These are phyloP conservation scores for Ellobium chinense DNA, from an alignment of 2,888 invertebrate species.

Conservation along the genomic window DNA sequence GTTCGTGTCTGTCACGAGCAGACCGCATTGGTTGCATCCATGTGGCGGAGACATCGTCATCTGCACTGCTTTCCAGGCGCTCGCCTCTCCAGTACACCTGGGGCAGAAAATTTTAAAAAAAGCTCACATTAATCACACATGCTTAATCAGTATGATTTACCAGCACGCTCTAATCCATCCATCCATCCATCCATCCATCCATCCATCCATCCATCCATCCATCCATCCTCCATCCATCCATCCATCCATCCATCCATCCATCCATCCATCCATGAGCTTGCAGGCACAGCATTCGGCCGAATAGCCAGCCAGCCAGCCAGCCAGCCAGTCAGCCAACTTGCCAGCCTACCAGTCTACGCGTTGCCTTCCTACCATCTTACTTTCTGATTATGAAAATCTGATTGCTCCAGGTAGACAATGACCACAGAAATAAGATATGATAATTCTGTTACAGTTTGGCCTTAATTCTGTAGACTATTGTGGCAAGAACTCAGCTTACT, in stretches of 20 bases:
- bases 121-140: background rate
- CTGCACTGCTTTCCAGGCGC: constrained; percentile 11
- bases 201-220: background rate
- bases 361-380: background rate
- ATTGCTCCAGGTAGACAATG: too few relatives aligned
- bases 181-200: background rate
- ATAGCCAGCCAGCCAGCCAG: background rate
- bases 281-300: too few relatives aligned
- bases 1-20: constrained; percentile 85
- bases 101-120: too few relatives aligned
- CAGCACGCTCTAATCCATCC: too few relatives aligned
- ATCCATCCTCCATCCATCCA: background rate
- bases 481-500: too few relatives aligned
- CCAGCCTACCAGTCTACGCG: background rate
- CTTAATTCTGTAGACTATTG: too few relatives aligned
- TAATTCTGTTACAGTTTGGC: too few relatives aligned
- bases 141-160: too few relatives aligned
- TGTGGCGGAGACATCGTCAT: constrained; percentile 32
- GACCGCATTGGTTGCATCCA: constrained; percentile 79
- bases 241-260: background rate
- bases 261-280: background rate
- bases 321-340: background rate
- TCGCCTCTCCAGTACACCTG: constrained; percentile 47
- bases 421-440: too few relatives aligned
- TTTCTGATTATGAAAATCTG: too few relatives aligned